A percentile compares a stretch with the other conserved stretches of the same genome.
These are phyloP conservation scores for Periparus ater DNA, from an alignment of 2,797 vertebrate genomes.

Conservation along the genomic window DNA sequence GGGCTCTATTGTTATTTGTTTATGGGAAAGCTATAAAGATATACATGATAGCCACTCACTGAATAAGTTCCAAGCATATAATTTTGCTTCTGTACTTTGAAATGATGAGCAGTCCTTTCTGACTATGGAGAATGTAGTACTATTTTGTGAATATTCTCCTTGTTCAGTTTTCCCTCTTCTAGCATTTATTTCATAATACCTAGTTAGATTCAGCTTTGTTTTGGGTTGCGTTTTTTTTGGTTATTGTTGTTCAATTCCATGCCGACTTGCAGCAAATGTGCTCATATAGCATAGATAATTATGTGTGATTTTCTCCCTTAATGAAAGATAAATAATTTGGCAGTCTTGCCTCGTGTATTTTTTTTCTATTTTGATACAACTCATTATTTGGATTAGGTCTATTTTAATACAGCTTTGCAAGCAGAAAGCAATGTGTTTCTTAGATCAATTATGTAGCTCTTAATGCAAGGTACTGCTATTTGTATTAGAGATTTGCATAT, in stretches of 20 bases:
- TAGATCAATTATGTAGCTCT: slow-evolving; percentile 45
- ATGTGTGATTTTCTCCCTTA: slow-evolving; percentile 69
- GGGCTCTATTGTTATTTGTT: slow-evolving; percentile 27
- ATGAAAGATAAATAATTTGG: slow-evolving; percentile 75
- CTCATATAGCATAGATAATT: slow-evolving; percentile 69
- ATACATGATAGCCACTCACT: neutral
- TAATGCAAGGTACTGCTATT: slow-evolving; percentile 11
- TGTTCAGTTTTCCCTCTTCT: slow-evolving; percentile 15
- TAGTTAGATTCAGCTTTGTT: slow-evolving; percentile 53
- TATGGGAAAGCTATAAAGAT: neutral
- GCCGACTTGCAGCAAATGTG: slow-evolving; percentile 52
- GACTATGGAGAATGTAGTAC: neutral
- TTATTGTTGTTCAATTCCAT: slow-evolving; percentile 44
- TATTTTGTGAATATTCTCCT: neutral
- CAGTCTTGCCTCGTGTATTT: slow-evolving; percentile 44
- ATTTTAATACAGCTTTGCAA: slow-evolving; percentile 1
- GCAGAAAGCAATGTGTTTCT: slow-evolving; percentile 29
- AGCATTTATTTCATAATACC: slow-evolving; percentile 45
- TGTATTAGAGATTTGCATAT: slow-evolving; percentile 15
- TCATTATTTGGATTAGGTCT: slow-evolving; percentile 45
- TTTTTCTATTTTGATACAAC: slow-evolving; percentile 62
- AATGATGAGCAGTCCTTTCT: neutral
- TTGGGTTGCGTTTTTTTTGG: slow-evolving; percentile 42
- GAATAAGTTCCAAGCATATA: slow-evolving; percentile 15
- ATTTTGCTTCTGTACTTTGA: slow-evolving; percentile 25